Percentiles rank a stretch among this genome's conserved stretches.
Conservation (phyloP, 2,797 vertebrate genomes). For the Pseudopleuronectes americanus region DNA sequence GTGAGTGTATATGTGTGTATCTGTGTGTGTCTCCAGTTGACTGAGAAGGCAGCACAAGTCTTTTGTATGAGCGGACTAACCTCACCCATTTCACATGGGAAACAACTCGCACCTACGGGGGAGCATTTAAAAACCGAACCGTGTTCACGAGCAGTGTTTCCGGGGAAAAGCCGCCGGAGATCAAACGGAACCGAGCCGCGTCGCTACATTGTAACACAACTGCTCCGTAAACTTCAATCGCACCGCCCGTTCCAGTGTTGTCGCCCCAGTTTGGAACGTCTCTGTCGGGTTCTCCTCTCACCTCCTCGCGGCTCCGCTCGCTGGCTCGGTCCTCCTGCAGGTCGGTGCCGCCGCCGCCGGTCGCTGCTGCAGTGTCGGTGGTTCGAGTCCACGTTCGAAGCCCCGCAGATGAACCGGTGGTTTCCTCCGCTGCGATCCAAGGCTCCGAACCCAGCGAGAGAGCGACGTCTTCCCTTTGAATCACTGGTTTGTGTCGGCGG, state of each 20-base stretch:
- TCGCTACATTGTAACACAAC: slow-evolving; percentile 26
- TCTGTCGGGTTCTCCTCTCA: slow-evolving; percentile 55
- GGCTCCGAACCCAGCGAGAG: too few relatives aligned
- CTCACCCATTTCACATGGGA: slow-evolving; percentile 73
- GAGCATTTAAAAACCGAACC: slow-evolving; percentile 11
- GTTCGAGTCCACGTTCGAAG: too few relatives aligned
- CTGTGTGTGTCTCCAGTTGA: slow-evolving; percentile 4
- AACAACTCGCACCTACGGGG: slow-evolving; percentile 58
- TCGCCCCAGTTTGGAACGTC: slow-evolving; percentile 60
- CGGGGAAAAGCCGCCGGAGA: rapidly evolving
- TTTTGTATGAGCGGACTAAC: slow-evolving; percentile 69
- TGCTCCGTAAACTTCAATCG: slow-evolving; percentile 60
- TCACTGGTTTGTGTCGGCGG: slow-evolving; percentile 57
- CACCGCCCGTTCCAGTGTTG: slow-evolving; percentile 51
- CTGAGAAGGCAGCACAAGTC: slow-evolving; percentile 51
- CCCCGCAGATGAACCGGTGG: too few relatives aligned
- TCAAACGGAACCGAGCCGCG: not conserved
- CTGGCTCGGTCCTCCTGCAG: too few relatives aligned
- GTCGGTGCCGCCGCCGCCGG: slow-evolving; percentile 23
- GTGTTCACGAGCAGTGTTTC: not conserved
- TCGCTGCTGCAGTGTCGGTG: too few relatives aligned
- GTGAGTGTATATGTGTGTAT: too few relatives aligned
- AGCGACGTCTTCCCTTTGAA: slow-evolving; percentile 45
- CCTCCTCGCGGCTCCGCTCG: slow-evolving; percentile 22
- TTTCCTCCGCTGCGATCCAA: too few relatives aligned